Base-by-base conservation (phyloP, 2,888 invertebrate species). In the Macrophya alboannulata region DNA sequence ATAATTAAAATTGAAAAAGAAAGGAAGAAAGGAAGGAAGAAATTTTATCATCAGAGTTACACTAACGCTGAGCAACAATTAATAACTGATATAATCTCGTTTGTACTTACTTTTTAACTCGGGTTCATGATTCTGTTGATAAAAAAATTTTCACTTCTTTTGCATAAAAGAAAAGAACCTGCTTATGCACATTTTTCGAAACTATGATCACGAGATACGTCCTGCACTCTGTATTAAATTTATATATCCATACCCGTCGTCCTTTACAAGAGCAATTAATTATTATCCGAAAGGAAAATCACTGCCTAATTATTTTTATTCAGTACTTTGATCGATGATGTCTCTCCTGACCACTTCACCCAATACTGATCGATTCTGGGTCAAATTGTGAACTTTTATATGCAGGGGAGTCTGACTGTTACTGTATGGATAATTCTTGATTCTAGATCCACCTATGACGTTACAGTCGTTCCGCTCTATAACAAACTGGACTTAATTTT, bases 391-490 rank as follows among this genome's bases (percentile, higher is more conserved):
- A 71, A 37, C 37, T 17, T 40, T 71, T 71, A 71, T 71, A 40
- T 71, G 37, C 40, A 17, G 40, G 12, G 71, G n/a, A 15, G 40
- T 40, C 71, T 40, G 71, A n/a, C 40, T 37, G 31, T 31, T 31
- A 31, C 31, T 31, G 31, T 40, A 71, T n/a, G 71, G 37, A 17
- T 71, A 40, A 4, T 40, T 15, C 40, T 40, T 17, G 71, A 37
- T n/a, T 40, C 71, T 71, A 40, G 37, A 71, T 71, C 71, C 71
- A n/a, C 71, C 37, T 71, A 71, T 71, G 71, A 71, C 31, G 71
- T 40, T 12, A 21, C 10, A 21, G 8, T 25, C 4, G 12, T 10
- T 25, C 62, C 4, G 25, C 25, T 25, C 12, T 10, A 21, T 4
- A 2, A 62, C 3, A 25, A 21, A 62, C 12, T 62, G 25, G 25